Percentiles rank a stretch among this genome's conserved stretches.
Conservation (phyloP, 1,140 invertebrate species). For the Atopsyche davidsoni region DNA sequence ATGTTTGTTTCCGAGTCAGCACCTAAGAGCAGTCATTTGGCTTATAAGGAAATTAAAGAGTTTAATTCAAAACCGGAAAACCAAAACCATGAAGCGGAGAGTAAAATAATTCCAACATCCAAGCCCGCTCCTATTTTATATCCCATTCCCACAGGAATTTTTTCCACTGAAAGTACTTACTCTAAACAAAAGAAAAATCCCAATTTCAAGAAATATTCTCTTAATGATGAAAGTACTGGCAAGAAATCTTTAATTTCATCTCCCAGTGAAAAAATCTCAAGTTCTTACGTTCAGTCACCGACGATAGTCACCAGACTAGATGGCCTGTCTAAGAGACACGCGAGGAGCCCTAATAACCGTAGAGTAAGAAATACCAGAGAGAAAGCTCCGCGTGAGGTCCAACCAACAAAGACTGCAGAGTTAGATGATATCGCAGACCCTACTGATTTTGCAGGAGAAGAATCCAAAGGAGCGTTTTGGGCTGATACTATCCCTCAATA, state of each 20-base stretch:
- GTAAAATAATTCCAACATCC: slow-evolving; percentile 40
- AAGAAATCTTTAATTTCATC: slow-evolving; percentile 4
- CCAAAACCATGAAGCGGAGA: slow-evolving; percentile 40
- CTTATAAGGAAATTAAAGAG: slow-evolving; percentile 51
- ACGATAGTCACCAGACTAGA: slow-evolving; percentile 15
- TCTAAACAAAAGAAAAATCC: slow-evolving; percentile 23
- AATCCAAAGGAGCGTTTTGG: slow-evolving; percentile 51
- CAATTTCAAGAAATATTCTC: slow-evolving; percentile 20
- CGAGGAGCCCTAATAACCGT: slow-evolving; percentile 11
- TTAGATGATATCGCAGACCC: slow-evolving; percentile 43
- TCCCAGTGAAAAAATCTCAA: slow-evolving; percentile 4
- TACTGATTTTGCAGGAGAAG: slow-evolving; percentile 45
- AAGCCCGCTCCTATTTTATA: slow-evolving; percentile 28
- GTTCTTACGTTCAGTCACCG: slow-evolving; percentile 5
- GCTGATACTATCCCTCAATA: slow-evolving; percentile 58
- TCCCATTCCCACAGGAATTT: slow-evolving; percentile 1
- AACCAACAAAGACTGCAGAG: slow-evolving; percentile 7
- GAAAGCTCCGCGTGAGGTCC: slow-evolving; percentile 35
- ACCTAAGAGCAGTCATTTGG: slow-evolving; percentile 50
- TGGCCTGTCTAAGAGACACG: background rate
- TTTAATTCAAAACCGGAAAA: slow-evolving; percentile 44
- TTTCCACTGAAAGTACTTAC: background rate
- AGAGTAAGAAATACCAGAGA: slow-evolving; percentile 19
- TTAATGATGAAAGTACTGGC: slow-evolving; percentile 8
- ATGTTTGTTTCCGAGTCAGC: slow-evolving; percentile 62